Percentiles rank a stretch among this genome's conserved stretches.
Conservation (phyloP, 1,140 invertebrate species). For the Platyura marginata region DNA sequence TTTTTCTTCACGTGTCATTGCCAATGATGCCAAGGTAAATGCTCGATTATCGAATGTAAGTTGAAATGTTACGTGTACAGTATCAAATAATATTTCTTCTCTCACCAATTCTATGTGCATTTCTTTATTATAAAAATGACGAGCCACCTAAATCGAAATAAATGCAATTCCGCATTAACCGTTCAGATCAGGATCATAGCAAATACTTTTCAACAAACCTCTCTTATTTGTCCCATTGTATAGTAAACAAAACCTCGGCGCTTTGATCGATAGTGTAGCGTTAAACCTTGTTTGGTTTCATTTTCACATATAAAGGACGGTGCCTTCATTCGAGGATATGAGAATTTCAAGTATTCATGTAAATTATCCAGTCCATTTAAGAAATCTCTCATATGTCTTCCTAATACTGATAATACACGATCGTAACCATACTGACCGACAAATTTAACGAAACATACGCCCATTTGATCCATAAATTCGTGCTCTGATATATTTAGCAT, state of each 20-base stretch:
- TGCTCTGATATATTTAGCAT: constrained; percentile 64
- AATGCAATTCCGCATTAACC: constrained; percentile 2
- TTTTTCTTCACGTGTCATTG: constrained; percentile 69
- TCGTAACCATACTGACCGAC: constrained; percentile 93
- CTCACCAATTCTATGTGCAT: constrained; percentile 76
- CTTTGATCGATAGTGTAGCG: constrained; percentile 85
- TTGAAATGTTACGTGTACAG: constrained; percentile 85
- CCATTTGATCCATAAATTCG: constrained; percentile 82
- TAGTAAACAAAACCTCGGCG: constrained; percentile 86
- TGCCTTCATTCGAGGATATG: constrained; percentile 77
- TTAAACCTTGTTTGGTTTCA: constrained; percentile 77
- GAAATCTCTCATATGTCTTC: constrained; percentile 87
- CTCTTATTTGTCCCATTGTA: constrained; percentile 89
- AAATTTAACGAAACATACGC: constrained; percentile 75
- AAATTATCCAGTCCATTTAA: constrained; percentile 91
- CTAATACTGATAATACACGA: constrained; percentile 69
- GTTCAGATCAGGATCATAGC: no score
- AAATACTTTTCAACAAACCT: no score
- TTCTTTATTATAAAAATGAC: constrained; percentile 84
- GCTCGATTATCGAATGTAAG: constrained; percentile 87
- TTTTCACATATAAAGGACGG: constrained; percentile 95
- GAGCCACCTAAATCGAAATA: constrained; percentile 48
- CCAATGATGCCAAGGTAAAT: constrained; percentile 57
- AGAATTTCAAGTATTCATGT: constrained; percentile 93
- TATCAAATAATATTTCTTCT: constrained; percentile 72